Base-by-base conservation (phyloP, 2,888 invertebrate species). In the Drosophila subquinaria region DNA sequence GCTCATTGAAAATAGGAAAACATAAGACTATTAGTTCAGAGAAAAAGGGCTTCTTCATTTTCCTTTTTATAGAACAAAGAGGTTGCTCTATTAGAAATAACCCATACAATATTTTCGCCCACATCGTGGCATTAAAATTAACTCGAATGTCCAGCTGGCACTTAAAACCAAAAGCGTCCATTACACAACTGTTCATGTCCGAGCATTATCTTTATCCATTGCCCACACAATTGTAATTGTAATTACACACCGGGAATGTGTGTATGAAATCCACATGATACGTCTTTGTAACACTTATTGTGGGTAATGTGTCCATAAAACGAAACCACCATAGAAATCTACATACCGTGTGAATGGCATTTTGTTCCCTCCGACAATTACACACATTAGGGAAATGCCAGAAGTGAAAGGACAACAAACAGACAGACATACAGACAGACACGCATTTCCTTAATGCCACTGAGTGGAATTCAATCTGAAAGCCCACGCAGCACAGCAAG, bases 171-270 rank as follows among this genome's bases (percentile, higher is more conserved):
- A 57, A 57, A 33, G 30, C 52, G 45, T 62, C 66, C 52, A 65
- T 69, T 70, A 75, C 57, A 55, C 47, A 75, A 50, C 53, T 51
- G n/a, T 42, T 35, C 73, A 57, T 61, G 69, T 56, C 59, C 30
- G 61, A 47, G 48, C 67, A 77, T 77, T 77, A 77, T 70, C 64
- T 36, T 23, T 56, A 59, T 45, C 48, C 65, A 67, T 63, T 73
- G 47, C 38, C 38, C 73, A 50, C 70, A 43, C 53, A 47, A 40
- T 60, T 38, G 60, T 47, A 40, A 53, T 45, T 52, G 52, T 45
- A 68, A 77, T 76, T 69, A 52, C 51, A 43, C 63, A 40, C n/a
- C 20, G 23, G 17, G 9, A 57, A 53, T 43, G 59, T 43, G 59
- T 15, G 20, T 36, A 50, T 30, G 61, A 10, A 36, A 13, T 60